These are phyloP conservation scores for Albula glossodonta DNA, from an alignment of 2,113 vertebrate genomes.

Conservation along the genomic window DNA sequence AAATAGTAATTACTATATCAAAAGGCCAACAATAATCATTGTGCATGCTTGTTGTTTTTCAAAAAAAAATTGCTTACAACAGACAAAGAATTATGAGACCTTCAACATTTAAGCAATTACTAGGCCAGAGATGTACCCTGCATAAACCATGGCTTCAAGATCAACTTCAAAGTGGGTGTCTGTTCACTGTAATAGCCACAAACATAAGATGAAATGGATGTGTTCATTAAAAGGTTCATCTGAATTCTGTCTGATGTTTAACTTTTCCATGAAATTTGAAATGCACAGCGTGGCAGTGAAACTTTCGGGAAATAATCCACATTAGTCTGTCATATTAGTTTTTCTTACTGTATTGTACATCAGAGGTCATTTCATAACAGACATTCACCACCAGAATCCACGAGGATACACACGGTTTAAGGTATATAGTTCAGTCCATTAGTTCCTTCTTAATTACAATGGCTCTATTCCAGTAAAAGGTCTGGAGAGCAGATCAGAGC, in stretches of 20 bases:
- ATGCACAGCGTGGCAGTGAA: background rate
- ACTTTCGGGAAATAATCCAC: background rate
- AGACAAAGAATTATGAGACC: no score
- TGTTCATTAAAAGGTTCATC: constrained; percentile 1
- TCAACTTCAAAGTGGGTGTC: no score
- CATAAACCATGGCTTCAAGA: no score
- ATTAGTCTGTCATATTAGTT: background rate
- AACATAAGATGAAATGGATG: no score
- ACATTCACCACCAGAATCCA: background rate
- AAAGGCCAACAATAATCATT: no score
- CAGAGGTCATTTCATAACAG: background rate
- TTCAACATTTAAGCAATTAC: no score
- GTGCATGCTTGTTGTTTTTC: no score
- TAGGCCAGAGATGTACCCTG: no score
- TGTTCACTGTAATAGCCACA: no score
- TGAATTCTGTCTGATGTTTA: constrained; percentile 3
- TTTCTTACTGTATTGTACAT: background rate
- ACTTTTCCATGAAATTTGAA: background rate
- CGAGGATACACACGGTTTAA: constrained; percentile 14
- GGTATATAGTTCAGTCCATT: background rate
- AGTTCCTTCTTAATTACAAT: background rate
- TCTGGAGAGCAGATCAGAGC: background rate
- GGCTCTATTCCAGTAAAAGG: background rate
- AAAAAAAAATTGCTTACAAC: no score
- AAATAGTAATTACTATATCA: no score